Evolutionary conservation across 2,888 invertebrate species (phyloP), one percentile per base, ranked within the genome.

Genomic region (Empis stercorea): DNA sequence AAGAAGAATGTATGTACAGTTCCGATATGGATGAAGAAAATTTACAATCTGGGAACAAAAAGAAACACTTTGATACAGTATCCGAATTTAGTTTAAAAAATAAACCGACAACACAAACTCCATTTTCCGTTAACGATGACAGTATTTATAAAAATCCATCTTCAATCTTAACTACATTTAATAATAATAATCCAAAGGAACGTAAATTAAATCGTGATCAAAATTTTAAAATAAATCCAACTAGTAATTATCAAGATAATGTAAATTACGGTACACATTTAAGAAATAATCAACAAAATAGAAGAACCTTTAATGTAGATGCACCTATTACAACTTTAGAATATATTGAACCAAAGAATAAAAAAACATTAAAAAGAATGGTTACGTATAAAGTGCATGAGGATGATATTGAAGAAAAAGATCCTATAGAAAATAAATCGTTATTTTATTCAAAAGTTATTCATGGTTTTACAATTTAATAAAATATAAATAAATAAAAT

Each of bases 1-100:
- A 84, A 57, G 85, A 86, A 64, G 85, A 86, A 63, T 86, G 86
- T 60, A 83, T 84, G 78, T 85, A 78, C 64, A 75, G 83, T 10
- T 80, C 81, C 1, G 80, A 80, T 56, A 78, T 79, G 11, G 38
- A 38, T 38, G 38, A 38, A 3, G 11, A 17, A 1, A 37, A 17
- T 13, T 43, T 16, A 16, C 4, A 36, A n/a, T 2, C 13, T 2
- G 10, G 13, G 2, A 38, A 17, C 16, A 38, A 16, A 16, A 38
- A 17, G 9, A 38, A 11, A 17, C 7, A 7, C 9, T 4, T 20
- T 4, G 20, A 20, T 20, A 4, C 20, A 20, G 5, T 20, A 5
- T 5, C 20, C 3, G 20, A 20, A 4, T 20, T 20, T 20, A 20
- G 20, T 20, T 4, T 20, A 4, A 5, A 4, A 27, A 27, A 27